A percentile compares a stretch with the other conserved stretches of the same genome.
These are phyloP conservation scores for Stenodema calcarata DNA, from an alignment of 2,888 invertebrate genomes.

Conservation along the genomic window DNA sequence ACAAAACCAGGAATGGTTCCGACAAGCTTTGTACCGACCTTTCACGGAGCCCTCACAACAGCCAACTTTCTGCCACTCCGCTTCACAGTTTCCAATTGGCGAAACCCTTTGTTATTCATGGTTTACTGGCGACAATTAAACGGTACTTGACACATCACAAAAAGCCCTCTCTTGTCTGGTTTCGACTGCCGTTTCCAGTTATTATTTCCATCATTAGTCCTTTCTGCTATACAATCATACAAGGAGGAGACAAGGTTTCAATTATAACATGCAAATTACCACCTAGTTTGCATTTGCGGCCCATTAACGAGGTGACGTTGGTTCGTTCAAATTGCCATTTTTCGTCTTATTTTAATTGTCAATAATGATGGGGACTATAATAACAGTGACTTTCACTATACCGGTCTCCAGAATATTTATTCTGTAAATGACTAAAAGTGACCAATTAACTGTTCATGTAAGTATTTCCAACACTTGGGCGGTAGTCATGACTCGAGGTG, in stretches of 20 bases:
- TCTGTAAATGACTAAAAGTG: too few relatives aligned
- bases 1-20: background rate
- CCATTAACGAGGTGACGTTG: background rate
- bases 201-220: slow-evolving; percentile 28
- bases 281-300: background rate
- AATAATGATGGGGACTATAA: background rate
- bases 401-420: background rate
- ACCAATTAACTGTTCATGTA: too few relatives aligned
- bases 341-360: background rate
- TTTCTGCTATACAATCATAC: slow-evolving; percentile 1
- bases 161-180: background rate
- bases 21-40: background rate
- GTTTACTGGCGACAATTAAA: slow-evolving; percentile 13
- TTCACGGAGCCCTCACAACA: background rate
- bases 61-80: background rate
- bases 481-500: too few relatives aligned
- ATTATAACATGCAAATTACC: slow-evolving; percentile 46
- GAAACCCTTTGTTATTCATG: slow-evolving; percentile 16
- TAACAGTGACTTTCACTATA: background rate
- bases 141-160: background rate
- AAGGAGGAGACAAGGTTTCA: slow-evolving; percentile 28
- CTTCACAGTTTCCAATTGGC: slow-evolving; percentile 1
- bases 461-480: too few relatives aligned
- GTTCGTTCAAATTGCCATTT: background rate
- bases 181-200: slow-evolving; percentile 15